Base-by-base conservation (phyloP, 2,888 invertebrate species). In the Phyllotreta striolata region DNA sequence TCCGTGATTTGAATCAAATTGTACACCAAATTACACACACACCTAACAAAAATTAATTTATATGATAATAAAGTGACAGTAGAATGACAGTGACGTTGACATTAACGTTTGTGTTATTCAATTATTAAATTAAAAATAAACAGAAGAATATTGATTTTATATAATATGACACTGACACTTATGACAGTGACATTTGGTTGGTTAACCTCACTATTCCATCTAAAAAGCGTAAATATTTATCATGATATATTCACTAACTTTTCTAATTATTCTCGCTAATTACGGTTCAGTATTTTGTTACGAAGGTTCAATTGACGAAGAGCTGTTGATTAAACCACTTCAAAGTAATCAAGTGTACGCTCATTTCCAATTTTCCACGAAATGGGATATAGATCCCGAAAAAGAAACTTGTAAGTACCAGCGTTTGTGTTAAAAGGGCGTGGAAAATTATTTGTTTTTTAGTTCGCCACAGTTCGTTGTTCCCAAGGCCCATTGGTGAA, bases 341-440 rank as follows among this genome's bases (percentile, higher is more conserved):
- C 85, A 89, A 44, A 90, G 88, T 74, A 92, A 92, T 65, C 92
- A 95, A 83, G 85, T 97, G 34, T 93, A 95, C 78, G 88, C 92
- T 8, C 91, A 93, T 80, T 96, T 97, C 80, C 95, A 96, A 81
- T 98, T 97, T 81, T 89, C 92, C 24, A 95, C 95, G 3, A 81
- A 88, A 72, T 92, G 93, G 88, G 85, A 89, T 67, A 81, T 84
- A 47, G 85, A 87, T 67, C 82, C 83, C 58, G 82, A 83, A 69
- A 70, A 63, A 55, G 82, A 85, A 67, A 84, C 86, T 66, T 87
- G 91, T 91, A 84, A 86, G 88, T 69, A 55, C 14, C 55, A 3
- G 14, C 24, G 47, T 10, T 38, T 34, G 24, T 9, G 38, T 41
- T 47, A 41, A 44, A 51, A 41, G 3, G 41, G 43, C 41, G 35